A percentile compares a stretch with the other conserved stretches of the same genome.
Conservation (phyloP, 2,888 invertebrate genomes). For the Idaea straminata region DNA sequence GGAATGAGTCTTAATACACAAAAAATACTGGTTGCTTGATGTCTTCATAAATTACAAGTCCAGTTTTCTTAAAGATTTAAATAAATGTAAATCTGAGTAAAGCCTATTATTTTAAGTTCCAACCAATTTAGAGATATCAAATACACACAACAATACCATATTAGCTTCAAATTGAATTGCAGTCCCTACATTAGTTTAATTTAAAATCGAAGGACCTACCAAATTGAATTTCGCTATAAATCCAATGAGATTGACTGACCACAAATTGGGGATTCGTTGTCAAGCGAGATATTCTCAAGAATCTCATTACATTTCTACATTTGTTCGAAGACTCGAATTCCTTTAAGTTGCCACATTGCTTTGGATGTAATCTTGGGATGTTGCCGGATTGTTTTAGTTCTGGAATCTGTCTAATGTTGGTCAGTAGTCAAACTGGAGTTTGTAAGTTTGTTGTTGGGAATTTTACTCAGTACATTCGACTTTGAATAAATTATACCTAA, state of each 20-base stretch:
- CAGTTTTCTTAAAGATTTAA: neutral
- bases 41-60: too few species aligned
- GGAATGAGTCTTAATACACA: too few species aligned
- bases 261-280: slow-evolving; percentile 77
- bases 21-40: too few species aligned
- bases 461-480: slow-evolving; percentile 11
- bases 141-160: slow-evolving; percentile 38
- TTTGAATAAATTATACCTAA: slow-evolving; percentile 18
- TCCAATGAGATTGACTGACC: slow-evolving; percentile 73
- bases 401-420: neutral
- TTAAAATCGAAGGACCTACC: slow-evolving; percentile 46
- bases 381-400: slow-evolving; percentile 3
- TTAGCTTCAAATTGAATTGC: slow-evolving; percentile 50
- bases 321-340: slow-evolving; percentile 47
- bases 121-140: neutral
- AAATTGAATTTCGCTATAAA: slow-evolving; percentile 73
- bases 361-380: slow-evolving; percentile 17
- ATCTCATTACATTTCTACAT: slow-evolving; percentile 74
- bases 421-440: neutral
- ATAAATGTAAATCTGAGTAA: neutral
- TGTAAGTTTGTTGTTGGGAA: slow-evolving; percentile 1
- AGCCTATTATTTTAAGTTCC: neutral
- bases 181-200: slow-evolving; percentile 40
- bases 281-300: slow-evolving; percentile 70
- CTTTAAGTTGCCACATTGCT: slow-evolving; percentile 42